phyloP scores from a whole-genome alignment of 1,140 invertebrate species.

The Cepaea nemoralis region DNA sequence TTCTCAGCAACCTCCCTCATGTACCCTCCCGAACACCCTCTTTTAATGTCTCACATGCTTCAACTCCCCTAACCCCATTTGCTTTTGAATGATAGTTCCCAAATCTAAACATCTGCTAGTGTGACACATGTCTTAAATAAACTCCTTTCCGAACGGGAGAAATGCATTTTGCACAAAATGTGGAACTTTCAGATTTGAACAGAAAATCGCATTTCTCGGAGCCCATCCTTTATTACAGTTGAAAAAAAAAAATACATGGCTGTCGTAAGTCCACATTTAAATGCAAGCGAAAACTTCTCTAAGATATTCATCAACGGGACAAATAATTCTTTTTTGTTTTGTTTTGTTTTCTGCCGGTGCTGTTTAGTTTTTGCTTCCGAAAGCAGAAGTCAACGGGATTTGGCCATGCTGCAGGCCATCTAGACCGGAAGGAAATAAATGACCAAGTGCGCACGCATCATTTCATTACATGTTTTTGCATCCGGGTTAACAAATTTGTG shows the following conservation, averaged over 20 bases:
- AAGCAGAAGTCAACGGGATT: not conserved
- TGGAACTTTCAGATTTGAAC: no score
- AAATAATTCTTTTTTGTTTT: not conserved
- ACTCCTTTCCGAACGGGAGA: no score
- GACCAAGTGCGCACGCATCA: not conserved
- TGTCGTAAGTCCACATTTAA: not conserved
- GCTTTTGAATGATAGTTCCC: no score
- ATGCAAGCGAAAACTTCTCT: not conserved
- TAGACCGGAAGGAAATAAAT: not conserved
- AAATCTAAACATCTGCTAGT: no score
- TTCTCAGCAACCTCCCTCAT: no score
- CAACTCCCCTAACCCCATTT: no score
- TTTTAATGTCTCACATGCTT: no score
- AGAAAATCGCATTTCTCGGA: no score
- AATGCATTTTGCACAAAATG: no score
- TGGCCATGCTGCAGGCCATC: not conserved
- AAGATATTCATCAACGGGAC: not conserved
- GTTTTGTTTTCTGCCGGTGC: not conserved
- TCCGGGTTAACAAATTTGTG: not conserved
- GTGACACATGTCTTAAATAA: no score
- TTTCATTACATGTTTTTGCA: not conserved
- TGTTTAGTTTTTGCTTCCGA: not conserved
- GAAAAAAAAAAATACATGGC: not conserved
- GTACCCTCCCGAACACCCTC: no score
- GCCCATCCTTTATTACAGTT: not conserved